Percentiles rank a stretch among this genome's conserved stretches.
Conservation (phyloP, 2,888 invertebrate species). For the Apeira syringaria region DNA sequence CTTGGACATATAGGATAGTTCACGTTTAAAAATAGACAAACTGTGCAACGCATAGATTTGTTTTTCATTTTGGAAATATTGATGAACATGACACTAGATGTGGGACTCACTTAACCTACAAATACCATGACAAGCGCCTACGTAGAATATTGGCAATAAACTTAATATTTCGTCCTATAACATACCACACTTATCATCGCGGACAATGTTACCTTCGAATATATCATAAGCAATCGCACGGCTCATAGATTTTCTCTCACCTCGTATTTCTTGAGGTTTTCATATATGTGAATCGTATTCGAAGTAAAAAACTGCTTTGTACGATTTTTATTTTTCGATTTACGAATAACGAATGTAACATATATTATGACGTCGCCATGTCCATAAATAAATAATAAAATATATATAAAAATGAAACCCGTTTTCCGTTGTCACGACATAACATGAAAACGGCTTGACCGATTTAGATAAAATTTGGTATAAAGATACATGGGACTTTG, state of each 20-base stretch:
- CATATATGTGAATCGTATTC: conserved; percentile 18
- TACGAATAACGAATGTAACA: no score
- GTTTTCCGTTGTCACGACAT: no score
- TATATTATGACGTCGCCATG: no score
- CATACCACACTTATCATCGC: conserved; percentile 33
- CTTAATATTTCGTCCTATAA: conserved; percentile 32
- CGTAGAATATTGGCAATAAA: conserved; percentile 40
- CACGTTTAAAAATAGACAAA: background rate
- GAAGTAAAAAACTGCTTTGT: conserved; percentile 9
- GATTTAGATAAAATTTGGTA: no score
- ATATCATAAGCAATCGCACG: conserved; percentile 28
- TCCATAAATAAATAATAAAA: no score
- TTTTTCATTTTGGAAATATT: background rate
- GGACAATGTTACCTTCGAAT: conserved; percentile 28
- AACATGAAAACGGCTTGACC: no score
- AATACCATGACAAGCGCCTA: conserved; percentile 40
- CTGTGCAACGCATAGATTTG: background rate
- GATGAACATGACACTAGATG: background rate
- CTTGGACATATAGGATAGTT: background rate
- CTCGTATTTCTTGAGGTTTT: conserved; percentile 20
- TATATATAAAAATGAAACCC: no score
- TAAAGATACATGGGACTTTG: no score
- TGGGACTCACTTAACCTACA: conserved; percentile 38
- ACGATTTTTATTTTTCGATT: no score
- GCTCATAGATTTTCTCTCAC: conserved; percentile 25